These are phyloP conservation scores for Idris sp. DNA, from an alignment of 1,140 invertebrate species.

Conservation along the genomic window DNA sequence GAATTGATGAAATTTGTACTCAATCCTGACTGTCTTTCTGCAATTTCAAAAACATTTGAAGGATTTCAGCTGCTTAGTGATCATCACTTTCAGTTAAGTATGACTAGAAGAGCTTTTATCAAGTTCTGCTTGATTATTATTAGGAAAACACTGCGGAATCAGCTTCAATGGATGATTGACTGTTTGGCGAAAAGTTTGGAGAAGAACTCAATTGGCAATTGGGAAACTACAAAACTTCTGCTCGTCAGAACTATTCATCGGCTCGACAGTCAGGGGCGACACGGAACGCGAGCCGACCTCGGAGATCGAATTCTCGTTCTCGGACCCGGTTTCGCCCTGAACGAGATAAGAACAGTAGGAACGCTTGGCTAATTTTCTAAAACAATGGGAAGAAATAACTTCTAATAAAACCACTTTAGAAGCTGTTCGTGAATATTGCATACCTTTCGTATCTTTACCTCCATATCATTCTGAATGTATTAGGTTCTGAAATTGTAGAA, in stretches of 20 bases:
- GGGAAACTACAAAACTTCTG: conserved; percentile 26
- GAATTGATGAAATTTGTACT: neutral
- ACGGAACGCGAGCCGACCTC: neutral
- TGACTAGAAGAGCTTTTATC: conserved; percentile 13
- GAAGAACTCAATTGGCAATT: conserved; percentile 6
- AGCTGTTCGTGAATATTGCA: conserved; percentile 2
- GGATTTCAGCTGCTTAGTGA: conserved; percentile 5
- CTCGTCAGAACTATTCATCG: conserved; percentile 7
- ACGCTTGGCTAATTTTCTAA: conserved; percentile 8
- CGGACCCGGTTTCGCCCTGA: conserved; percentile 1
- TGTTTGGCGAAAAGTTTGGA: conserved; percentile 11
- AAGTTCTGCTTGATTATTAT: conserved; percentile 5
- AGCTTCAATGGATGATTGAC: conserved; percentile 11
- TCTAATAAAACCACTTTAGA: conserved; percentile 5
- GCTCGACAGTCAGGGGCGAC: conserved; percentile 15
- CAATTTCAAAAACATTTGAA: neutral
- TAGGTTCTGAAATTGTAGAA: neutral
- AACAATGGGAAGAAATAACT: conserved; percentile 13
- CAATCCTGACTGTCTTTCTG: neutral
- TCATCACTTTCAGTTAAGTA: conserved; percentile 1
- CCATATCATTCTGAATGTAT: too few species aligned
- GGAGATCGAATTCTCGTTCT: neutral
- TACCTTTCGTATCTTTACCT: conserved; percentile 3
- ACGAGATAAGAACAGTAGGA: conserved; percentile 16
- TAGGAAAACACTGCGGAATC: neutral